Base-by-base conservation (phyloP, 2,797 vertebrate species). In the Enteromius afrohamiltoni region DNA sequence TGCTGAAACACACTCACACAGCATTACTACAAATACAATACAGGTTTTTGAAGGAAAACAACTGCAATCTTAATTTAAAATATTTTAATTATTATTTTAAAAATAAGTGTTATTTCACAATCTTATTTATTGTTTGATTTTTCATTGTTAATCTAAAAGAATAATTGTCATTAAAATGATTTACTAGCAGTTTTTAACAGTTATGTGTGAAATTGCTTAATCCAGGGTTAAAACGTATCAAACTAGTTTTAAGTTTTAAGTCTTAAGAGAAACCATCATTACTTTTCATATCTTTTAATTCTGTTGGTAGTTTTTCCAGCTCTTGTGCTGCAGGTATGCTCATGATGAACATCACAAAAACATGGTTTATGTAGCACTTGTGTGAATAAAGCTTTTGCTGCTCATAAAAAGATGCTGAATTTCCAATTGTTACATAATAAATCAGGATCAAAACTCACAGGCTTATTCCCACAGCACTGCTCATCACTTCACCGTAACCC, bases 1-100 rank as follows among this genome's bases (percentile, higher is more conserved):
- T 88, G 77, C 87, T 88, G 87, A 88, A 88, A 71, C 64, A 73
- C 53, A 31, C 17, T 31, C 34, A 51, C 7, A 6, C 1, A 3
- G 6, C 26, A 26, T 29, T 2, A 62, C 26, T 14, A 0, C 6
- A 29, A 16, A 29, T 29, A 29, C 14, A 29, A 29, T 6, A 29
- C 26, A 62, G 26, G 26, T 29, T 16, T 29, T 62, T 6, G 29
- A 1, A 29, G 26, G 2, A 29, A 64, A 64, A 62, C 5, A 16
- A 62, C 6, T 16, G 60, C 5, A 6, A 62, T 26, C 11, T 14
- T 14, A 14, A 60, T 62, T 14, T 14, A 26, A 58, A 2, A 6
- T 26, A 1, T 26, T 26, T n/a, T 26, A 26, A 26, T 26, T 60
- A 60, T 26, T 60, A 62, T n/a, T 62, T 19, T 0, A 11, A 10